Evolutionary conservation across 2,888 invertebrate genomes (phyloP).

Genomic region (Rhagonycha lutea): DNA sequence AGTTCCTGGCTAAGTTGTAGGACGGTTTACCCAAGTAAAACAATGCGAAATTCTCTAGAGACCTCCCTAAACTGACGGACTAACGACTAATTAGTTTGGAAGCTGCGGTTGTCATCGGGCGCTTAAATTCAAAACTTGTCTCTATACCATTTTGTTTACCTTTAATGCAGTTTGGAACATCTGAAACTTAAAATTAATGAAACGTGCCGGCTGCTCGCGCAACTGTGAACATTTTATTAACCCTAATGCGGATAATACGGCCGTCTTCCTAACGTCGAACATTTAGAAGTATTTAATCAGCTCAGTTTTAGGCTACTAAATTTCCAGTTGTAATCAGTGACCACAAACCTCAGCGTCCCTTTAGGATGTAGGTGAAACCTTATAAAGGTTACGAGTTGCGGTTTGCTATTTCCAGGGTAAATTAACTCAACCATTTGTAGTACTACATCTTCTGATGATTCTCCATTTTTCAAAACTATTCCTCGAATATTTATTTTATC

Average conservation of each 20-base stretch:
- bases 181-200: constrained; percentile 29
- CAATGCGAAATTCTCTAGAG: constrained; percentile 25
- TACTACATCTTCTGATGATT: not conserved
- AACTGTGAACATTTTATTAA: constrained; percentile 23
- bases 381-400: constrained; percentile 5
- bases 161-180: constrained; percentile 30
- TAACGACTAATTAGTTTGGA: constrained; percentile 39
- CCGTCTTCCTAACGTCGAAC: not conserved
- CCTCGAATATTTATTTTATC: no score
- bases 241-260: not conserved
- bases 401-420: not conserved
- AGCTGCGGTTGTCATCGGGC: constrained; percentile 36
- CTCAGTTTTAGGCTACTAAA: not conserved
- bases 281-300: not conserved
- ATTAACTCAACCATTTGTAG: not conserved
- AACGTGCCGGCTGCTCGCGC: constrained; percentile 10
- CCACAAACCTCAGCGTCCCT: constrained; percentile 16
- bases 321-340: not conserved
- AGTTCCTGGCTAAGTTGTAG: constrained; percentile 21
- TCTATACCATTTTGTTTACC: constrained; percentile 33
- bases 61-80: constrained; percentile 36
- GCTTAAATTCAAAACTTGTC: constrained; percentile 33
- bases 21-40: constrained; percentile 25
- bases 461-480: not conserved
- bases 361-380: constrained; percentile 15